Conservation (phyloP, 2,113 vertebrate species). For the Pelecanoides urinatrix region DNA sequence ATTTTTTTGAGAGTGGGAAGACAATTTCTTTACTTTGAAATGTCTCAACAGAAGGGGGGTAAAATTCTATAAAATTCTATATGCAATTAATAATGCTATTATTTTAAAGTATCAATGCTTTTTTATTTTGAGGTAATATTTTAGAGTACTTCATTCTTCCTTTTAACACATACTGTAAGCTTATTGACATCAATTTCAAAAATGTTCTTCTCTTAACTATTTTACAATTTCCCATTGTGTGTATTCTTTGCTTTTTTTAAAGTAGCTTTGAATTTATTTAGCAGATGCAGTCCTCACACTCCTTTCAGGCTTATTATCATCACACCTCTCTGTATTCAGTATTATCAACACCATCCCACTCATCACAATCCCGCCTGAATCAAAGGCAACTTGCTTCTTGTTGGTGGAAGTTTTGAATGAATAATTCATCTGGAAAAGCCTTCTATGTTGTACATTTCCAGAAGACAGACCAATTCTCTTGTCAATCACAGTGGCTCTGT, state of each 20-base stretch:
- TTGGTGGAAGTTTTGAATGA: conserved; percentile 65
- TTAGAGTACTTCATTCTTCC: neutral
- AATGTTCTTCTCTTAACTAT: neutral
- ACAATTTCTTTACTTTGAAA: neutral
- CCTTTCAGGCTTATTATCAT: conserved; percentile 49
- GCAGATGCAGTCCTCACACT: neutral
- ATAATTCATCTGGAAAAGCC: conserved; percentile 71
- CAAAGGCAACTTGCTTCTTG: conserved; percentile 56
- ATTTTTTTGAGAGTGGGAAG: neutral
- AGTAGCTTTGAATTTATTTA: conserved; percentile 56
- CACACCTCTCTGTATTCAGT: conserved; percentile 23
- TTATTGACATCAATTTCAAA: neutral
- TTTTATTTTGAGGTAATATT: neutral
- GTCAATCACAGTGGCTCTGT: conserved; percentile 58
- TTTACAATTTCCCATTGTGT: conserved; percentile 13
- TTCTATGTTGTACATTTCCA: conserved; percentile 61
- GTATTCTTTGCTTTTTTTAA: neutral
- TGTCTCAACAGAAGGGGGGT: neutral
- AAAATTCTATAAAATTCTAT: neutral
- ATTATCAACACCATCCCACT: conserved; percentile 40
- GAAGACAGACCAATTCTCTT: conserved; percentile 67
- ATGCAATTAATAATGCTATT: neutral
- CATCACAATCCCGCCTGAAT: conserved; percentile 44
- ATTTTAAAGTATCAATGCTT: neutral
- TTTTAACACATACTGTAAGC: neutral